Evolutionary conservation across 2,888 invertebrate genomes (phyloP).

Genomic region (Andrena camellia): DNA sequence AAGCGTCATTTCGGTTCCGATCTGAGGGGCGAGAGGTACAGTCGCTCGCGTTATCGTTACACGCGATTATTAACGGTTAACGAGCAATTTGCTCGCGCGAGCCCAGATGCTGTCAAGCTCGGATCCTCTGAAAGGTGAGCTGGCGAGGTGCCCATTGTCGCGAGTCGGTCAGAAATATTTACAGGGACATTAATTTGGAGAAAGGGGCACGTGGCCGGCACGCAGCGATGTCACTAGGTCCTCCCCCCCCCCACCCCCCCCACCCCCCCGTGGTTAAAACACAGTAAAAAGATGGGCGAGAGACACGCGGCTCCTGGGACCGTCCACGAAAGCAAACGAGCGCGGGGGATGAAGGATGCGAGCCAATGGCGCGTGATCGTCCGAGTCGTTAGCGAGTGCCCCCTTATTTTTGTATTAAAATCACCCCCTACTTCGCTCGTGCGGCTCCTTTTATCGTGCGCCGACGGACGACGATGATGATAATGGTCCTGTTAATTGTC

Average conservation of each 20-base stretch:
- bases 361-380: constrained; percentile 77
- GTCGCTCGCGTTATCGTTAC: neutral
- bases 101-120: no score
- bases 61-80: neutral
- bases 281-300: constrained; percentile 75
- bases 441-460: constrained; percentile 58
- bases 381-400: constrained; percentile 78
- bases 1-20: no score
- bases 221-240: constrained; percentile 56
- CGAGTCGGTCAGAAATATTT: constrained; percentile 34
- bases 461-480: constrained; percentile 47
- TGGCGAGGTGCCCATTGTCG: constrained; percentile 19
- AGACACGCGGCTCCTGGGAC: constrained; percentile 75
- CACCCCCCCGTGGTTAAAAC: constrained; percentile 81
- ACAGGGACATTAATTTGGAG: constrained; percentile 43
- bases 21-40: neutral
- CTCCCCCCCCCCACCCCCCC: constrained; percentile 80
- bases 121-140: neutral
- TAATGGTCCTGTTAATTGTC: constrained; percentile 17
- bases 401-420: constrained; percentile 82
- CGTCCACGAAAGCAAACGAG: constrained; percentile 52
- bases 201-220: constrained; percentile 72
- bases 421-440: constrained; percentile 62
- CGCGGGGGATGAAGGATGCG: constrained; percentile 70
- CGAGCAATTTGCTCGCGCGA: neutral